phyloP scores from a whole-genome alignment of 2,888 invertebrate species.

The Hydrotaea cyrtoneurina region DNA sequence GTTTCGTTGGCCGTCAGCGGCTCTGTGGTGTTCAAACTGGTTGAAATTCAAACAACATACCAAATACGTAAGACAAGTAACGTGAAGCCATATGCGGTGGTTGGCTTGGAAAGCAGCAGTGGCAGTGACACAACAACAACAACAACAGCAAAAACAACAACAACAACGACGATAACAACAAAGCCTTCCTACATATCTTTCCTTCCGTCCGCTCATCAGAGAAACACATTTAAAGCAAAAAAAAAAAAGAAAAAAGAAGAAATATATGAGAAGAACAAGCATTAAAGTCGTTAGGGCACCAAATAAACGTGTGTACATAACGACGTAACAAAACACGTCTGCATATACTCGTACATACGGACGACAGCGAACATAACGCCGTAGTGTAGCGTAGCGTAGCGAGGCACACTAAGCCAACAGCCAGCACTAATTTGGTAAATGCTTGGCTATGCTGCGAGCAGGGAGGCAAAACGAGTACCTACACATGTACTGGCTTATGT shows the following conservation, averaged over 20 bases:
- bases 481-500: not conserved
- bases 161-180: constrained; percentile 17
- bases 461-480: no score
- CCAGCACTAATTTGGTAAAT: constrained; percentile 49
- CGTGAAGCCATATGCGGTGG: constrained; percentile 58
- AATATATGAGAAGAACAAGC: constrained; percentile 25
- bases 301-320: constrained; percentile 43
- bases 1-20: not conserved
- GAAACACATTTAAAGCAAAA: constrained; percentile 26
- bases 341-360: not conserved
- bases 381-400: not conserved
- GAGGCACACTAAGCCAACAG: constrained; percentile 24
- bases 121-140: not conserved
- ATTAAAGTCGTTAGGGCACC: constrained; percentile 60
- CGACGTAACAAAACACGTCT: not conserved
- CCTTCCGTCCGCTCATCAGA: constrained; percentile 59
- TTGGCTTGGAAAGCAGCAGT: constrained; percentile 10
- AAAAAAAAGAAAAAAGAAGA: no score
- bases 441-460: not conserved
- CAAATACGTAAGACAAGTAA: constrained; percentile 56
- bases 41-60: constrained; percentile 59
- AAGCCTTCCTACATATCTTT: constrained; percentile 57
- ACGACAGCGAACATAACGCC: not conserved
- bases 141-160: constrained; percentile 34
- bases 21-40: constrained; percentile 57